phyloP scores from a whole-genome alignment of 1,140 invertebrate genomes.

The Caenorhabditis briggsae region DNA sequence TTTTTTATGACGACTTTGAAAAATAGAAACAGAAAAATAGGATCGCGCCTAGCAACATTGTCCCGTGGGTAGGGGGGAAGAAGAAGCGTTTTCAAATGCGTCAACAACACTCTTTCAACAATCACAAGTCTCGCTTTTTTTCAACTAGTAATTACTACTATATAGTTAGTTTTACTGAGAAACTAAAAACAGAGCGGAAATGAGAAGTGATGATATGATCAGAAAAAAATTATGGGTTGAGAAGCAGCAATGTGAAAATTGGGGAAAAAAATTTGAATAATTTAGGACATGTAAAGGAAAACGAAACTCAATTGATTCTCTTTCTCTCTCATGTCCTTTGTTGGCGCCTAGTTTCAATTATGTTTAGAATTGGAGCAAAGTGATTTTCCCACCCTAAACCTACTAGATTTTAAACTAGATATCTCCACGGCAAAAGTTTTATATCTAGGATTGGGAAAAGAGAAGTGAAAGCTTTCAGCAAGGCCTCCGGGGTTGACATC shows the following conservation, averaged over 20 bases:
- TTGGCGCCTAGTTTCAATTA: no score
- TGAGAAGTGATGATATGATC: neutral
- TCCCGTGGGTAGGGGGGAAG: neutral
- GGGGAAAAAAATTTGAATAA: no score
- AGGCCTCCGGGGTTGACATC: neutral
- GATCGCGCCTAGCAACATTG: slow-evolving; percentile 9
- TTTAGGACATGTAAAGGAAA: no score
- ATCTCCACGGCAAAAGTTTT: no score
- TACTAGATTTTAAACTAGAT: neutral
- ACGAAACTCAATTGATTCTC: no score
- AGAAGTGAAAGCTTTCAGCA: slow-evolving; percentile 41
- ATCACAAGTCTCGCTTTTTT: neutral
- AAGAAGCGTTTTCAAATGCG: neutral
- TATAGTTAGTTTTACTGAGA: no score
- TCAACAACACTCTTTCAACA: neutral
- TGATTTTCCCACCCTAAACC: neutral
- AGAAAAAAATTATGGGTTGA: no score
- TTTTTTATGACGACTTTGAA: neutral
- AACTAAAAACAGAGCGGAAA: neutral
- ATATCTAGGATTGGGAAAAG: neutral
- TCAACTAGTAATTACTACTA: no score
- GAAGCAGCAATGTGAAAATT: no score
- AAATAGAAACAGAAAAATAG: neutral
- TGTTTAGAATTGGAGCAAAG: neutral
- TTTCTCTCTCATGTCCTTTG: no score